Percentiles rank a stretch among this genome's conserved stretches.
phyloP scores from a whole-genome alignment of 2,113 vertebrate species.

The Mirounga angustirostris region DNA sequence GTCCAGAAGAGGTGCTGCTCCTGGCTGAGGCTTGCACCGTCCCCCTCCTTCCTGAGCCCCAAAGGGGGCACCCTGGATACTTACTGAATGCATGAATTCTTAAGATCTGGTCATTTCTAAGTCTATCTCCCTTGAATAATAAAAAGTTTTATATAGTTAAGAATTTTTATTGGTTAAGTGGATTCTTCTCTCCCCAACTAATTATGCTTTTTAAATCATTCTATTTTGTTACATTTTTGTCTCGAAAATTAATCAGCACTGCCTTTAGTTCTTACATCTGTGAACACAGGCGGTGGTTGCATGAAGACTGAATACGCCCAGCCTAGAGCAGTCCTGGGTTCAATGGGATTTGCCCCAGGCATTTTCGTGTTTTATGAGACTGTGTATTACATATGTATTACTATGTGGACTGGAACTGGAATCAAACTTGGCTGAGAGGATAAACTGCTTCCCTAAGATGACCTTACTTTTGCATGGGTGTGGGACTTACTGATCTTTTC shows the following conservation, averaged over 20 bases:
- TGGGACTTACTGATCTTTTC: background rate
- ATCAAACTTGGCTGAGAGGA: background rate
- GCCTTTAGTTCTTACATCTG: background rate
- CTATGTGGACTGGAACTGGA: background rate
- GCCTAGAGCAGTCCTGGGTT: background rate
- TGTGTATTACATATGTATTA: background rate
- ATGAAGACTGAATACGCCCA: background rate
- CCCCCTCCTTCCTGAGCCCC: background rate
- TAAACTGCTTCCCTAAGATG: background rate
- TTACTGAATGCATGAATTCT: background rate
- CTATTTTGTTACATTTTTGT: background rate
- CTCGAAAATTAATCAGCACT: background rate
- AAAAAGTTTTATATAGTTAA: background rate
- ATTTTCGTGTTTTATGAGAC: background rate
- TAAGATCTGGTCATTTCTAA: background rate
- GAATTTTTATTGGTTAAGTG: background rate
- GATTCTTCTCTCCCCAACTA: background rate
- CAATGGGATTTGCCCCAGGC: background rate
- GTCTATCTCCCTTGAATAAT: background rate
- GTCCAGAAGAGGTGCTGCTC: background rate
- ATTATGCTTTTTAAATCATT: background rate
- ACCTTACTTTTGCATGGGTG: background rate
- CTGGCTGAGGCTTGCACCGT: background rate
- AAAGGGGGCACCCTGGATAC: background rate
- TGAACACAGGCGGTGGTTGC: background rate